Evolutionary conservation across 2,113 vertebrate genomes (phyloP), one percentile per base, ranked within the genome.

Genomic region (Tichodroma muraria): DNA sequence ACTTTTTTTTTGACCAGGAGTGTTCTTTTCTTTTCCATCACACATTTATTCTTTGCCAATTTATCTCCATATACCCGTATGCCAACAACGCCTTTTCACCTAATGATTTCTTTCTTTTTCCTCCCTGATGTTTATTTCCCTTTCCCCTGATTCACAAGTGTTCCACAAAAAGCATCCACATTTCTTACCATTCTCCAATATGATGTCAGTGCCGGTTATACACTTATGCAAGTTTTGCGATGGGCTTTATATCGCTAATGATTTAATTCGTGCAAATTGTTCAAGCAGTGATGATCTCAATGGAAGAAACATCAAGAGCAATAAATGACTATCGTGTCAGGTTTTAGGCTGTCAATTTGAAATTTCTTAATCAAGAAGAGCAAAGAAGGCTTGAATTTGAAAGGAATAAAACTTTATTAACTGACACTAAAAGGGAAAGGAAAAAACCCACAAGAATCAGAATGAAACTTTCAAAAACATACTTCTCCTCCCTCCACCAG

Each of bases 111-210:
- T 63, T 89, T 21, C 10, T 63, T 89, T 21, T 73, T 85, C 27
- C 21, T 92, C 24, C 4, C 7, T 38, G 9, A 5, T 35, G 9
- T 7, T 75, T 81, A 35, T 59, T 87, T 75, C 30, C 7, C 2
- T 64, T 68, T 82, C 8, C 3, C 35, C 5, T 79, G 10, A 40
- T 10, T 42, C 0, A 0, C 33, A 47, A 4, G 8, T 8, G 45
- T 84, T 85, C 11, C 33, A 40, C n/a, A 85, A 47, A 53, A 59
- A 78, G 5, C 17, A 84, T 10, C 3, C 22, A 53, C 7, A 20
- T 57, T 84, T 89, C 20, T 65, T 66, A 59, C 11, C 6, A 35
- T 6, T 2, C 6, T 88, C 14, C 12, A 71, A 8, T 30, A 59
- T 6, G 4, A n/a, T 17, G 1, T 23, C 19, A 54, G 19, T 33